These are phyloP conservation scores for Thamnophis elegans DNA, from an alignment of 2,797 vertebrate species.

Conservation along the genomic window DNA sequence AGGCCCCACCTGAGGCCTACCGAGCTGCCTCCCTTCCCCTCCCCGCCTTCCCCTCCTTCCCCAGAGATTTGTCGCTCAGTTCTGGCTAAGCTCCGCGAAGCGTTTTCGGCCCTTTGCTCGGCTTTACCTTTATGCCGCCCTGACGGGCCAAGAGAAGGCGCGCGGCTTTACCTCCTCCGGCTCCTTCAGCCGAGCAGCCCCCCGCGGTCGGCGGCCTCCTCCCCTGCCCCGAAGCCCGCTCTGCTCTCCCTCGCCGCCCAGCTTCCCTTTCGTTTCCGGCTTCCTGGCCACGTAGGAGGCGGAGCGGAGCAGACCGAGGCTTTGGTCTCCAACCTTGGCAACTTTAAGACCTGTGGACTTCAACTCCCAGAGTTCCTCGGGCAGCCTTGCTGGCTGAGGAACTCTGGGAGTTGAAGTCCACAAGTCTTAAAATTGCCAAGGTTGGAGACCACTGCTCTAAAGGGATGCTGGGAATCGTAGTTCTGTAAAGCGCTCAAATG, in stretches of 20 bases:
- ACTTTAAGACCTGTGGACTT: too few relatives aligned
- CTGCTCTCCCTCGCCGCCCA: background rate
- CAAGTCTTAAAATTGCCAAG: too few relatives aligned
- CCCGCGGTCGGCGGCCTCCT: accelerated
- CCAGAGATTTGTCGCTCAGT: background rate
- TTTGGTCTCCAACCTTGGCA: too few relatives aligned
- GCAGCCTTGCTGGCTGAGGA: too few relatives aligned
- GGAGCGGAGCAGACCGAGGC: background rate
- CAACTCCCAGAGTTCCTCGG: too few relatives aligned
- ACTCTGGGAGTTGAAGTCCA: too few relatives aligned
- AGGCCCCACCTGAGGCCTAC: constrained; percentile 6
- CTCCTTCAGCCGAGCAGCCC: background rate
- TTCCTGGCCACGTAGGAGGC: constrained; percentile 38
- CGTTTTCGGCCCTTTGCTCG: background rate
- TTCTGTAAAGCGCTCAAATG: too few relatives aligned
- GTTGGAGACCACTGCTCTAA: too few relatives aligned
- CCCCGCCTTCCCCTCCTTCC: background rate
- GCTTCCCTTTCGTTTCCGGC: constrained; percentile 44
- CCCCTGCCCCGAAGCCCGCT: accelerated
- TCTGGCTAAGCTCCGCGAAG: background rate
- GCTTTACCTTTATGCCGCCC: too few relatives aligned
- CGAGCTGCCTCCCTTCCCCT: background rate
- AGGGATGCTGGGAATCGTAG: too few relatives aligned
- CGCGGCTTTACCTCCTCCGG: background rate
- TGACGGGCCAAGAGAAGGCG: background rate